Conservation (phyloP, 1,140 invertebrate species). For the Ceratina japonica region DNA sequence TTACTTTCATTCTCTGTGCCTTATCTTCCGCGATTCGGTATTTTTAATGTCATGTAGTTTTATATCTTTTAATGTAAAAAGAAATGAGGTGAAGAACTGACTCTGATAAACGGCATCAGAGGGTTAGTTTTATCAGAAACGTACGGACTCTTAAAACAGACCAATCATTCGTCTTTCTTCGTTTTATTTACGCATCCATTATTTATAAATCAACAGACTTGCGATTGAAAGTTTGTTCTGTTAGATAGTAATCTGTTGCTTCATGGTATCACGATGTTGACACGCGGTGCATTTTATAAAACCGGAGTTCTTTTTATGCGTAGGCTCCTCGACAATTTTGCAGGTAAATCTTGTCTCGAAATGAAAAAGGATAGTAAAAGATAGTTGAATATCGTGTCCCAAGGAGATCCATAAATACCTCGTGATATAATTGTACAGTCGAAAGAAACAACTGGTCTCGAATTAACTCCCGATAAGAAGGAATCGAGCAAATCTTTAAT, state of each 20-base stretch:
- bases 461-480: constrained; percentile 13
- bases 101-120: background rate
- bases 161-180: background rate
- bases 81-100: background rate
- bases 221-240: constrained; percentile 38
- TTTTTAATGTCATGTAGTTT: background rate
- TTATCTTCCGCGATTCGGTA: background rate
- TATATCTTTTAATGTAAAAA: background rate
- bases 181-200: constrained; percentile 27
- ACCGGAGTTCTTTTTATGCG: background rate
- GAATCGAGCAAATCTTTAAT: constrained; percentile 2
- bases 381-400: background rate
- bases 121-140: constrained; percentile 6
- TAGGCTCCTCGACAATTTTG: background rate
- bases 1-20: background rate
- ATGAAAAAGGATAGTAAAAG: background rate
- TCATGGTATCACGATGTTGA: constrained; percentile 39
- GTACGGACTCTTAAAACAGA: background rate
- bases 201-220: constrained; percentile 18
- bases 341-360: constrained; percentile 9
- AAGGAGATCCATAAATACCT: constrained; percentile 17
- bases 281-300: constrained; percentile 21
- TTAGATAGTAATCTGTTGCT: constrained; percentile 34
- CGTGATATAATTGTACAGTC: constrained; percentile 16
- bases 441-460: constrained; percentile 3